Percentiles rank a stretch among this genome's conserved stretches.
phyloP scores from a whole-genome alignment of 2,797 vertebrate genomes.

The Phoebastria nigripes region DNA sequence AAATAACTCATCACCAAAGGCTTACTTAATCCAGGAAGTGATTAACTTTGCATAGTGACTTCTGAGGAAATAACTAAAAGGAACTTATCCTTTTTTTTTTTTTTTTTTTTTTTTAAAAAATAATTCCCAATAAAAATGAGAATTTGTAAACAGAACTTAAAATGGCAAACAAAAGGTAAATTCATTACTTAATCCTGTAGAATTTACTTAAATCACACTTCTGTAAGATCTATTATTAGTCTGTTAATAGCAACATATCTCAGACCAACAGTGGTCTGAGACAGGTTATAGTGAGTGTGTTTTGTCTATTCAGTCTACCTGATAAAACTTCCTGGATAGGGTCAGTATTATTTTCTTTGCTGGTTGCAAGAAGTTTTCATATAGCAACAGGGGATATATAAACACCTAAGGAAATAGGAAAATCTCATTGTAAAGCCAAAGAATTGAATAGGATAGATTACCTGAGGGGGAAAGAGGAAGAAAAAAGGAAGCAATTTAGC shows the following conservation, averaged over 20 bases:
- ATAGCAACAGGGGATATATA: not conserved
- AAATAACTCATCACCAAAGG: not conserved
- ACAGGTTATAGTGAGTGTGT: not conserved
- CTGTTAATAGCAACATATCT: not conserved
- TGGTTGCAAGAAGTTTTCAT: slow-evolving; percentile 2
- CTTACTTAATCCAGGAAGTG: not conserved
- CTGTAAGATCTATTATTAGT: not conserved
- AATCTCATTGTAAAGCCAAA: slow-evolving; percentile 5
- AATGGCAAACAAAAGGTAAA: not conserved
- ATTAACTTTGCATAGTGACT: not conserved
- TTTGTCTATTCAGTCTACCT: not conserved
- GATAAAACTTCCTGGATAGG: not conserved
- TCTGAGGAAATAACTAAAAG: not conserved
- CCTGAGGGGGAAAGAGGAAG: not conserved
- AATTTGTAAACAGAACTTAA: not conserved
- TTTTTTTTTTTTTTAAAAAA: not conserved
- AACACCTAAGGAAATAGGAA: slow-evolving; percentile 19
- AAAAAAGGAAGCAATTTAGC: slow-evolving; percentile 4
- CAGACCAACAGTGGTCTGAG: not conserved
- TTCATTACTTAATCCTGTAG: not conserved
- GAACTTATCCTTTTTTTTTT: not conserved
- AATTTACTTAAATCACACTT: not conserved
- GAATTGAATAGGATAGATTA: not conserved
- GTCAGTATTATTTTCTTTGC: not conserved
- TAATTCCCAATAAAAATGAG: not conserved